Evolutionary conservation across 2,797 vertebrate species (phyloP).

Genomic region (Scolopax bukidnonensis): DNA sequence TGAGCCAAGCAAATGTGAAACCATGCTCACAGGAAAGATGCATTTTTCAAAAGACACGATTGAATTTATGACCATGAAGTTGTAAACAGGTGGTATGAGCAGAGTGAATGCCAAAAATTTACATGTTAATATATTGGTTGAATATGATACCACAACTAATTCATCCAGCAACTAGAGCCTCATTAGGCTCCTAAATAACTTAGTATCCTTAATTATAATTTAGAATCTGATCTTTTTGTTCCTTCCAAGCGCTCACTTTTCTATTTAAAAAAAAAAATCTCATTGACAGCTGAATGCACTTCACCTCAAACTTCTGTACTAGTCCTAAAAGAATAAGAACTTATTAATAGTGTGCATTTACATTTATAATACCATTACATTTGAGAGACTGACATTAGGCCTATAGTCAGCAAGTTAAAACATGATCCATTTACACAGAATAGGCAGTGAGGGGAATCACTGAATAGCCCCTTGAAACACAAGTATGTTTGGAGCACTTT

Average conservation of each 20-base stretch:
- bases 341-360: neutral
- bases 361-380: neutral
- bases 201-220: neutral
- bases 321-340: neutral
- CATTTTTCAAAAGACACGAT: neutral
- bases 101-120: neutral
- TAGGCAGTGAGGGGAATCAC: neutral
- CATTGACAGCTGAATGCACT: neutral
- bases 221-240: neutral
- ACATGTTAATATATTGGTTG: neutral
- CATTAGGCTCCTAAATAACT: neutral
- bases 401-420: neutral
- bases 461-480: neutral
- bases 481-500: neutral
- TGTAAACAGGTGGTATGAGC: neutral
- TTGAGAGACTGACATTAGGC: neutral
- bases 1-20: neutral
- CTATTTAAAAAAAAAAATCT: neutral
- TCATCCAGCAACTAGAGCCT: neutral
- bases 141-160: neutral
- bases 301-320: neutral
- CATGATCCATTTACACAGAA: neutral
- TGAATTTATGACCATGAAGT: neutral
- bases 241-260: neutral
- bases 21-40: neutral